Percentiles rank a stretch among this genome's conserved stretches.
Conservation (phyloP, 2,113 vertebrate genomes). For the Atractosteus spatula region DNA sequence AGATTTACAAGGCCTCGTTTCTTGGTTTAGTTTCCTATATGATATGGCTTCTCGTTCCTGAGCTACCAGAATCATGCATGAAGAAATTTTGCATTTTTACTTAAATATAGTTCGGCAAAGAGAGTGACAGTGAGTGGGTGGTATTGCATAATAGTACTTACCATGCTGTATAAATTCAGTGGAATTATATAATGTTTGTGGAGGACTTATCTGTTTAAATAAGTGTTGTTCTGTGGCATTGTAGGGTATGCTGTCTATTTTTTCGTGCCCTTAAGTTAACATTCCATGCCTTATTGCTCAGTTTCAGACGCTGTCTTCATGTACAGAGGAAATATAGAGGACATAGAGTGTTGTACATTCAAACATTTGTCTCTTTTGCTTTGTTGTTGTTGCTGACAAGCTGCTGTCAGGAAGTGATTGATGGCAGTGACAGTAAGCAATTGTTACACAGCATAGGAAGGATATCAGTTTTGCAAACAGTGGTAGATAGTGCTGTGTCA, state of each 20-base stretch:
- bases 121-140: slow-evolving; percentile 14
- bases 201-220: slow-evolving; percentile 14
- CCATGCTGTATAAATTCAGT: background rate
- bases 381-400: too few relatives aligned
- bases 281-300: slow-evolving; percentile 26
- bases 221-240: slow-evolving; percentile 16
- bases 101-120: background rate
- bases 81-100: background rate
- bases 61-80: background rate
- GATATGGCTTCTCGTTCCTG: background rate
- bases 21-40: too few relatives aligned
- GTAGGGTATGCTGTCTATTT: slow-evolving; percentile 21
- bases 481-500: too few relatives aligned
- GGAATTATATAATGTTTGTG: slow-evolving; percentile 17
- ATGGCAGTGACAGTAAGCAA: too few relatives aligned
- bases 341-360: too few relatives aligned
- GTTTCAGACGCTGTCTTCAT: slow-evolving; percentile 17
- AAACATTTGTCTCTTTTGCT: too few relatives aligned
- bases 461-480: too few relatives aligned
- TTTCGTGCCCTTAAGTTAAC: slow-evolving; percentile 34
- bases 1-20: background rate
- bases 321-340: background rate
- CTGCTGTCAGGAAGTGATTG: too few relatives aligned
- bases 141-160: background rate
- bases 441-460: too few relatives aligned